Conservation (phyloP, 2,797 vertebrate species). For the Pyrrhura leucotis region DNA sequence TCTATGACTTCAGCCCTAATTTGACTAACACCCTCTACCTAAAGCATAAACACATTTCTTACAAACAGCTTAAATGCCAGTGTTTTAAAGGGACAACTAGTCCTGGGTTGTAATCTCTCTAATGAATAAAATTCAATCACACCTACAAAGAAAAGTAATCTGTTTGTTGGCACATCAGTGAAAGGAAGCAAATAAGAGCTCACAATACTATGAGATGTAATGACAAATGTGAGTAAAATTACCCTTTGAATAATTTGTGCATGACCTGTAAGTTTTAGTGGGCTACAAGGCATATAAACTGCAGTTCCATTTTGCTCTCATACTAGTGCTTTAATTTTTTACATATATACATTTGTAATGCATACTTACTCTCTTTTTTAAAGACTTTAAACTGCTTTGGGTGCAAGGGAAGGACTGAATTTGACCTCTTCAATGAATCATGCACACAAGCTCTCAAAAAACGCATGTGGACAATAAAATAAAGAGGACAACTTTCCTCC, state of each 20-base stretch:
- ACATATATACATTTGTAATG: not conserved
- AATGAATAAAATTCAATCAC: conserved; percentile 4
- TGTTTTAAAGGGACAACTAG: not conserved
- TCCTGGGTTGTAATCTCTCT: not conserved
- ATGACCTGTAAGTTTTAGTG: not conserved
- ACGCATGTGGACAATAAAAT: not conserved
- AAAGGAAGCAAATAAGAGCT: conserved; percentile 18
- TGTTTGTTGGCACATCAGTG: not conserved
- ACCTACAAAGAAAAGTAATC: not conserved
- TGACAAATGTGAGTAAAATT: not conserved
- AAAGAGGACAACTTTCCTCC: not conserved
- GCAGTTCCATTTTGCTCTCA: not conserved
- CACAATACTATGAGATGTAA: not conserved
- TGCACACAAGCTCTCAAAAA: not conserved
- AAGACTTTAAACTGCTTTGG: not conserved
- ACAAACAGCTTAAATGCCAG: not conserved
- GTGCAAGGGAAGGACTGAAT: not conserved
- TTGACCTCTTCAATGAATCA: not conserved
- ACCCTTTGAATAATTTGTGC: not conserved
- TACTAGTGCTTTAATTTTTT: not conserved
- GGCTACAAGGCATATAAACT: not conserved
- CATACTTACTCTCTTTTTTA: not conserved
- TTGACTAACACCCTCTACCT: not conserved
- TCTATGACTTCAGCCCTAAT: conserved; percentile 1
- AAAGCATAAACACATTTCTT: conserved; percentile 11